These are phyloP conservation scores for Agrotis ipsilon DNA, from an alignment of 2,888 invertebrate genomes.

Conservation along the genomic window DNA sequence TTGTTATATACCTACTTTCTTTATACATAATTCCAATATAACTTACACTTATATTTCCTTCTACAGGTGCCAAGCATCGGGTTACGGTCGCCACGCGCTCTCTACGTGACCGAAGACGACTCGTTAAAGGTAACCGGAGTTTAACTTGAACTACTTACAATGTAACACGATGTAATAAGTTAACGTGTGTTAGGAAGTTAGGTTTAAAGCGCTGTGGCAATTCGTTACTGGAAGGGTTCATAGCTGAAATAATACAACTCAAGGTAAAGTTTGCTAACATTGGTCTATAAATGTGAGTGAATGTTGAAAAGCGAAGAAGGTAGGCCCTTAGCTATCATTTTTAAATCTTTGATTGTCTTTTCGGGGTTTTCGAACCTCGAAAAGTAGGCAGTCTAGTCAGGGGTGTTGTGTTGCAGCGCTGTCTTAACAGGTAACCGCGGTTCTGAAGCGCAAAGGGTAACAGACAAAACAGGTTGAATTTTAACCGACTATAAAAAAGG, in stretches of 20 bases:
- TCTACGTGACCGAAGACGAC: conserved; percentile 57
- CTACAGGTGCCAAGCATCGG: conserved; percentile 54
- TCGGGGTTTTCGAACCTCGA: neutral
- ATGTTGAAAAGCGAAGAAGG: neutral
- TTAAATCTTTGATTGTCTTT: too few relatives aligned
- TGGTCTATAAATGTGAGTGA: neutral
- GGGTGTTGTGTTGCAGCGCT: too few relatives aligned
- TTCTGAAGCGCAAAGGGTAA: too few relatives aligned
- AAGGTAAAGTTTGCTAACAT: neutral
- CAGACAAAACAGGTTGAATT: too few relatives aligned
- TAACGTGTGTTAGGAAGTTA: conserved; percentile 17
- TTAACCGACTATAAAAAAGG: too few relatives aligned
- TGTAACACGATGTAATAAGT: conserved; percentile 22
- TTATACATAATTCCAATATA: conserved; percentile 4
- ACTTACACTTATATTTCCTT: conserved; percentile 46
- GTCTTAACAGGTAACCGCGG: too few relatives aligned
- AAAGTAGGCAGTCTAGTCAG: too few relatives aligned
- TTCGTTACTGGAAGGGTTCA: neutral
- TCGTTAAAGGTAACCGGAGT: conserved; percentile 54
- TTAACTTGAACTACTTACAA: conserved; percentile 26
- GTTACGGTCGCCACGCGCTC: conserved; percentile 39
- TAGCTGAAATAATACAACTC: neutral
- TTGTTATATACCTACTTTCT: neutral
- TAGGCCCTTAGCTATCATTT: too few relatives aligned
- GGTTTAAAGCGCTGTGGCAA: conserved; percentile 8